Percentiles rank a stretch among this genome's conserved stretches.
Conservation (phyloP, 2,797 vertebrate species). For the Onychomys leucogaster region DNA sequence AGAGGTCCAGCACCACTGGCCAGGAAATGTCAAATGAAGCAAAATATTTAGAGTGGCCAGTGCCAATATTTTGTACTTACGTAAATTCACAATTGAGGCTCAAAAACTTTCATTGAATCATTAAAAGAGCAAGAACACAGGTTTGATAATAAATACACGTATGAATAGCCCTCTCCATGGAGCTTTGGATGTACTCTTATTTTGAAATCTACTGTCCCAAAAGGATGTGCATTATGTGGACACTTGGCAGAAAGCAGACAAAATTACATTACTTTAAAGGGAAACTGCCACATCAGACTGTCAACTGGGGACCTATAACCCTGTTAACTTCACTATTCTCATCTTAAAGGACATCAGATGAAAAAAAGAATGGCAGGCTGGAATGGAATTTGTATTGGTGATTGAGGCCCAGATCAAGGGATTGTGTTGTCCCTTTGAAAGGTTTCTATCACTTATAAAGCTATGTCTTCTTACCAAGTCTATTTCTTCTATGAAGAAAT, state of each 20-base stretch:
- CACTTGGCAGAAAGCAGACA: not conserved
- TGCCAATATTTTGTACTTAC: not conserved
- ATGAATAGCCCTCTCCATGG: not conserved
- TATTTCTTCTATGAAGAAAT: not conserved
- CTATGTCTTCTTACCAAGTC: not conserved
- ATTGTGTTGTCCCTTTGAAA: not conserved
- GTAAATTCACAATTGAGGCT: not conserved
- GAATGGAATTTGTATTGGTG: not conserved
- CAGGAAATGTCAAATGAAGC: not conserved
- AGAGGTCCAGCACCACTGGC: not conserved
- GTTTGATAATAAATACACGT: not conserved
- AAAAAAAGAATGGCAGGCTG: not conserved
- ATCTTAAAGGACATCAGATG: not conserved
- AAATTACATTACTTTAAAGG: not conserved
- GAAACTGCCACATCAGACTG: not conserved
- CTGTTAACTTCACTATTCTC: not conserved
- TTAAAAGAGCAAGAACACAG: not conserved
- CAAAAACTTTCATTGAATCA: not conserved
- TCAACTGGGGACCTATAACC: not conserved
- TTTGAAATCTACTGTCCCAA: not conserved
- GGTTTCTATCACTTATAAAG: not conserved
- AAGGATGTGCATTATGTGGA: not conserved
- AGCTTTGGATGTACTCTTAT: not conserved
- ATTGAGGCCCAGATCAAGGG: not conserved
- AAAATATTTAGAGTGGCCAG: not conserved